Percentiles rank a stretch among this genome's conserved stretches.
phyloP scores from a whole-genome alignment of 2,113 vertebrate genomes.

The Notechis scutatus region DNA sequence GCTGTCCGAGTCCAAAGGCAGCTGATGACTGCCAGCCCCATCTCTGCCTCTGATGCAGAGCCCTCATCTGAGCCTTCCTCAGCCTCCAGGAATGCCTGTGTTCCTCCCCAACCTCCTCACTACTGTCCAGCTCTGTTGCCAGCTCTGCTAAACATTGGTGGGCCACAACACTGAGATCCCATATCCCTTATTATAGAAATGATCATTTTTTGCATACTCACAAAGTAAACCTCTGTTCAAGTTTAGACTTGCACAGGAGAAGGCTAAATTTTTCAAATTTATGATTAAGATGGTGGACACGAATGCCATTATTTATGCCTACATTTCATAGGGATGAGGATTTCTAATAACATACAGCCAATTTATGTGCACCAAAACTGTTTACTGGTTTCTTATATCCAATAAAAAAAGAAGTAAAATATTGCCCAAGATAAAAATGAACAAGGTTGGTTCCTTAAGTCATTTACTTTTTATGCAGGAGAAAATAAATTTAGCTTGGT shows the following conservation, averaged over 20 bases:
- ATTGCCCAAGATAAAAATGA: slow-evolving; percentile 10
- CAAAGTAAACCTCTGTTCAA: neutral
- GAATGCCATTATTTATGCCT: neutral
- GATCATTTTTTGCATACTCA: neutral
- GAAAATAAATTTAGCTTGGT: slow-evolving; percentile 3
- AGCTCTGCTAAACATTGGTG: too few relatives aligned
- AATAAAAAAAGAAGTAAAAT: neutral
- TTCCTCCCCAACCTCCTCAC: too few relatives aligned
- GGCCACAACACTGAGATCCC: neutral
- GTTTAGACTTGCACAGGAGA: neutral
- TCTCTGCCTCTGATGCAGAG: too few relatives aligned
- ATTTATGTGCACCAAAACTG: neutral
- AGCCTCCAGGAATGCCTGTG: too few relatives aligned
- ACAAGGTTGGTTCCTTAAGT: neutral
- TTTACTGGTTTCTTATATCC: neutral
- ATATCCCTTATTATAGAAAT: neutral
- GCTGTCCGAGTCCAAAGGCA: too few relatives aligned
- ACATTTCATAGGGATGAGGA: neutral
- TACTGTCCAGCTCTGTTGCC: too few relatives aligned
- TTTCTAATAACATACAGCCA: neutral
- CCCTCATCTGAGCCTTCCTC: too few relatives aligned
- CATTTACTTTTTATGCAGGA: neutral
- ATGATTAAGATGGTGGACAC: neutral
- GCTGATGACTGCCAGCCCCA: too few relatives aligned
- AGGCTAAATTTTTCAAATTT: neutral